Percentiles rank a stretch among this genome's conserved stretches.
These are phyloP conservation scores for Pedionomus torquatus DNA, from an alignment of 2,113 vertebrate genomes.

Conservation along the genomic window DNA sequence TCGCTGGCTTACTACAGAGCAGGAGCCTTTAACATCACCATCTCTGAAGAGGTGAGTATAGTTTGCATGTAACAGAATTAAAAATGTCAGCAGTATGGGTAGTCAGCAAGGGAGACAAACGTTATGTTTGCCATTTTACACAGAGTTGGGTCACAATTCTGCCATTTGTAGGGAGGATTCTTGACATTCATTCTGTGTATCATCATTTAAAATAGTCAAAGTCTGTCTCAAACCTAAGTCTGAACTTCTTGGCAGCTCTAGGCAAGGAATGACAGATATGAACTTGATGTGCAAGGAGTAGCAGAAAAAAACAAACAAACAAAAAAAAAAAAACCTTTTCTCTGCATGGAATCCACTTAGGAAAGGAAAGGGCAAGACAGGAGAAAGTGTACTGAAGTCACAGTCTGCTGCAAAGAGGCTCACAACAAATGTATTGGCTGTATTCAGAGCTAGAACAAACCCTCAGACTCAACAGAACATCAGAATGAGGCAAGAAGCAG, in stretches of 20 bases:
- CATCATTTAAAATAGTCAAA: background rate
- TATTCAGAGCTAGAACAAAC: background rate
- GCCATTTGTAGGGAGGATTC: background rate
- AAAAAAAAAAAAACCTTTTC: background rate
- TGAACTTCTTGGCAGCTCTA: background rate
- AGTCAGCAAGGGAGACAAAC: background rate
- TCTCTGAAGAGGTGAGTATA: constrained; percentile 56
- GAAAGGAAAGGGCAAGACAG: background rate
- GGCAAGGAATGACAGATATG: background rate
- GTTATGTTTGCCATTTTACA: background rate
- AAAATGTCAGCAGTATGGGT: background rate
- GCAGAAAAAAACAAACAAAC: background rate
- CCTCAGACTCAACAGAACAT: background rate
- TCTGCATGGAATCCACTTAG: background rate
- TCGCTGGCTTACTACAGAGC: constrained; percentile 66
- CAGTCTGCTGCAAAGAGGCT: background rate
- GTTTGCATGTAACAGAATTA: background rate
- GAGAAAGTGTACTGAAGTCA: background rate
- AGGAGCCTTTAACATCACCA: constrained; percentile 43
- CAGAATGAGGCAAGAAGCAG: background rate
- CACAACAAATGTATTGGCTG: background rate
- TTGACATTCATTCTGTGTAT: background rate
- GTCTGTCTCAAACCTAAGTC: background rate
- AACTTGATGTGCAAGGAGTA: background rate
- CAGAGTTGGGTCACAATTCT: background rate